Evolutionary conservation across 2,888 invertebrate species (phyloP), one percentile per base, ranked within the genome.

Genomic region (Hydriomena furcata): DNA sequence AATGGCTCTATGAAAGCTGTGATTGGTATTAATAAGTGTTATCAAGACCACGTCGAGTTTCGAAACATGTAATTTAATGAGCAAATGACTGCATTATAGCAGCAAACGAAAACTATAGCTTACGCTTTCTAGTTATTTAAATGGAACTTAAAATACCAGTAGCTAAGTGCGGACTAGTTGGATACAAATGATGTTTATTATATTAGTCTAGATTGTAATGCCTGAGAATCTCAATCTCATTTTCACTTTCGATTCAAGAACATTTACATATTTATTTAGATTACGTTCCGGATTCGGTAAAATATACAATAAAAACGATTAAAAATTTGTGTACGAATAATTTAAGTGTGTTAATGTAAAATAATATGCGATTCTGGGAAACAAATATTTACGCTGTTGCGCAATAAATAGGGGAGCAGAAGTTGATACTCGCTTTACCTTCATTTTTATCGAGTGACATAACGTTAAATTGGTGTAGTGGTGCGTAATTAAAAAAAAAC

Each of bases 361-460:
- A 51, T 52, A 48, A 51, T 52, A 47, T 50, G 55, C 52, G 52
- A 45, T 52, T 59, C 36, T 41, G 43, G 55, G 45, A 56, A 59
- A 56, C 30, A 31, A 45, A 35, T 21, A 41, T 49, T 52, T 49
- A 53, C 37, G 38, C 28, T 37, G 42, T 58, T 58, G 46, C 23
- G 43, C 27, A 54, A 58, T 52, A 58, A 40, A 43, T 41, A 45
- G 57, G 44, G 38, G 41, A 45, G 48, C 47, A 55, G 50, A 53
- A 42, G 23, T 42, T 42, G 40, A 24, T 49, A 45, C 32, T 51
- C 23, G 31, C 20, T 31, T 45, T 52, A 56, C 41, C 48, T 47
- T 50, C 37, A 67, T 67, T 55, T 59, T 63, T 70, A 74, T 71
- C 60, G 59, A 55, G 63, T 79, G 73, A 71, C 67, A 73, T 73